Evolutionary conservation across 1,140 invertebrate species (phyloP).

Genomic region (Bombus pascuorum): DNA sequence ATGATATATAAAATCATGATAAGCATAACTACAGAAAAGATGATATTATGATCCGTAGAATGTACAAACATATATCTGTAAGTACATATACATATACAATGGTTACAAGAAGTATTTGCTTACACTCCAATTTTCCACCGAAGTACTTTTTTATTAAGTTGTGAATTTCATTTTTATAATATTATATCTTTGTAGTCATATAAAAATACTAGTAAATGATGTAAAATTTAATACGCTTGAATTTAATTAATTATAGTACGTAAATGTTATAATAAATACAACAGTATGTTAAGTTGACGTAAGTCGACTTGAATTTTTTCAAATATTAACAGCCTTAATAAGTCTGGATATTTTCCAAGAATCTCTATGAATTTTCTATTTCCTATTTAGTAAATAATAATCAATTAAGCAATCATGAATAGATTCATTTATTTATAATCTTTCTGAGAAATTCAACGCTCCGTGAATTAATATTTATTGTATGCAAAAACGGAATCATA

Average conservation of each 20-base stretch:
- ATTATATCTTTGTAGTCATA: no score
- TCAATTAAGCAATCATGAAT: not conserved
- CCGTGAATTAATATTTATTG: conserved; percentile 7
- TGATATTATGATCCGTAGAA: not conserved
- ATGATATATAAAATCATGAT: not conserved
- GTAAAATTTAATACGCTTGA: no score
- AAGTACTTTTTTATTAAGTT: no score
- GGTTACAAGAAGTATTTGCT: no score
- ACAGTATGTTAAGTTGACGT: not conserved
- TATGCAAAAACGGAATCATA: conserved; percentile 28
- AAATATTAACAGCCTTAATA: not conserved
- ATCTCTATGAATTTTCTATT: no score
- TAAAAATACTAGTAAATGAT: no score
- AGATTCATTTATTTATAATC: not conserved
- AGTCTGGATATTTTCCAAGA: no score
- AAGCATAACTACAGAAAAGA: not conserved
- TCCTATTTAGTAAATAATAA: no score
- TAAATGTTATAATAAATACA: not conserved
- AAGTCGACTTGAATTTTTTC: not conserved
- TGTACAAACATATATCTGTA: not conserved
- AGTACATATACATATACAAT: not conserved
- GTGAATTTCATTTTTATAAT: no score
- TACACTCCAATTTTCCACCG: no score
- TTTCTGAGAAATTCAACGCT: not conserved
- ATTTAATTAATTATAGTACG: not conserved